These are phyloP conservation scores for Drosophila ironensis DNA, from an alignment of 1,140 invertebrate genomes.

Conservation along the genomic window DNA sequence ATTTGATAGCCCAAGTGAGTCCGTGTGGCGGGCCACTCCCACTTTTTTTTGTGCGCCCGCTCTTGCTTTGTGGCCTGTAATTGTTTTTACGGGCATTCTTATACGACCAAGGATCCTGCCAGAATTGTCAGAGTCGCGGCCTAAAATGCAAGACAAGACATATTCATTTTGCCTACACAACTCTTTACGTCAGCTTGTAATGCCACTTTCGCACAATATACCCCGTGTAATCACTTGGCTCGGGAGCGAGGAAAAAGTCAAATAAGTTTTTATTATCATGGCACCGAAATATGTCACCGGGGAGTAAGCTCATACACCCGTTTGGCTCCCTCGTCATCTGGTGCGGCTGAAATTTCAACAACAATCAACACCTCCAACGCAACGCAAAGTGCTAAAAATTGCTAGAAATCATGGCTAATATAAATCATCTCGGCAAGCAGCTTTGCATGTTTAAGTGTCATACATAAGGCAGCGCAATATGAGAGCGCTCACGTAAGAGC, in stretches of 20 bases:
- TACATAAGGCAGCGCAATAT: conserved; percentile 72
- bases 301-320: conserved; percentile 13
- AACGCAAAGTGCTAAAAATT: conserved; percentile 70
- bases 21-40: conserved; percentile 2
- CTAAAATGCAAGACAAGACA: conserved; percentile 13
- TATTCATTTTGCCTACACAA: conserved; percentile 14
- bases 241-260: conserved; percentile 8
- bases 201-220: conserved; percentile 20
- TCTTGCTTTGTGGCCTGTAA: conserved; percentile 70
- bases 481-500: conserved; percentile 56
- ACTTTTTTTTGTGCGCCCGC: too few species aligned
- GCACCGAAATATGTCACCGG: conserved; percentile 63
- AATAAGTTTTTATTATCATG: conserved; percentile 78
- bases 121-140: conserved; percentile 10
- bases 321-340: conserved; percentile 44
- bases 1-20: conserved; percentile 72
- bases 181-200: conserved; percentile 6
- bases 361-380: conserved; percentile 73
- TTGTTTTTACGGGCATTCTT: conserved; percentile 61
- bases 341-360: conserved; percentile 58
- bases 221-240: conserved; percentile 33
- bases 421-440: conserved; percentile 79
- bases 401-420: conserved; percentile 79
- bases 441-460: conserved; percentile 79
- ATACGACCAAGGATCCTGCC: conserved; percentile 46